Conservation (phyloP, 2,888 invertebrate species). For the Andrena bicolor region DNA sequence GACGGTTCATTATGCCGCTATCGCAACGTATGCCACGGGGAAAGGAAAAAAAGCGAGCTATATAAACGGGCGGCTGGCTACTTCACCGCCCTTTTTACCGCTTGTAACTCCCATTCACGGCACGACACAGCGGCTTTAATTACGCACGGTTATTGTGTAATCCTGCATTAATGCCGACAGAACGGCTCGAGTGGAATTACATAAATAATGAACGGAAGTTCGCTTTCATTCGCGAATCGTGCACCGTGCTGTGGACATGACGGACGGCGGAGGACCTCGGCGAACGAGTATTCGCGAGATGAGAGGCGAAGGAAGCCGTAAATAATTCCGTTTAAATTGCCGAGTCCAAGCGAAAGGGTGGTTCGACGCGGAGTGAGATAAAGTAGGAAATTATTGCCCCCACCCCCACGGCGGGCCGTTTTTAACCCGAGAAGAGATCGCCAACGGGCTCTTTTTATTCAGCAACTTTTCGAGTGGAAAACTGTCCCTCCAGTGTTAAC, state of each 20-base stretch:
- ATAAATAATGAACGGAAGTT: conserved; percentile 45
- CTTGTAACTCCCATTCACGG: conserved; percentile 43
- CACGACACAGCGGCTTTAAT: conserved; percentile 50
- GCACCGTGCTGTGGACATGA: not conserved
- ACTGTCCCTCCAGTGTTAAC: not conserved
- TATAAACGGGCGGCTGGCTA: conserved; percentile 29
- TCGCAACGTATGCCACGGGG: conserved; percentile 6
- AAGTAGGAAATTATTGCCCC: not conserved
- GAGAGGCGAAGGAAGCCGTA: not conserved
- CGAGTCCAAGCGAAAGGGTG: not conserved
- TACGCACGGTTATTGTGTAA: conserved; percentile 54
- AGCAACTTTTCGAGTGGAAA: conserved; percentile 4
- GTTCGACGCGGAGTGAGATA: not conserved
- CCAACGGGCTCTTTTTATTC: not conserved
- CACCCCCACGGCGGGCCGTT: not conserved
- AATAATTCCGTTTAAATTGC: conserved; percentile 41
- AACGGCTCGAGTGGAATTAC: conserved; percentile 36
- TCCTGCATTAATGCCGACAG: conserved; percentile 38
- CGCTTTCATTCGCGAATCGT: conserved; percentile 18
- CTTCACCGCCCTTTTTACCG: conserved; percentile 45
- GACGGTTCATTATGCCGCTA: conserved; percentile 14
- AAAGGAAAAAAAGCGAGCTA: conserved; percentile 19
- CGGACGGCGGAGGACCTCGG: conserved; percentile 4
- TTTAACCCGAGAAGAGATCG: not conserved
- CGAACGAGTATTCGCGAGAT: not conserved